Base-by-base conservation (phyloP, 2,113 vertebrate species). In the Gallinago paraguaiae region DNA sequence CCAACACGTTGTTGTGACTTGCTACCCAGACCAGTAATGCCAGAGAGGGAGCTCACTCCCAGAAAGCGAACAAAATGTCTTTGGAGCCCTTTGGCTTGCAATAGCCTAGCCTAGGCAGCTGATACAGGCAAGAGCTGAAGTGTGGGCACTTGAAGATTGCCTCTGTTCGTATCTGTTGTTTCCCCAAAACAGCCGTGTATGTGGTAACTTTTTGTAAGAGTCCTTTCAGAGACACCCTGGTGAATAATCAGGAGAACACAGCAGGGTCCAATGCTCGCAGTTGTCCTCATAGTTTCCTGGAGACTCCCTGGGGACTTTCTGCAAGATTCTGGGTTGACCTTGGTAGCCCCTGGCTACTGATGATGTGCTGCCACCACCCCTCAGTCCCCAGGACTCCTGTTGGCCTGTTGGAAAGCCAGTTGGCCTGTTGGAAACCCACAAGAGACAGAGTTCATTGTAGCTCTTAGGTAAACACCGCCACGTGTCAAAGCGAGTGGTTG, bases 351-450 rank as follows among this genome's bases (percentile, higher is more conserved):
- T 77, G 64, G 33, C 28, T 56, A 5, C 25, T 43, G 41, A 30
- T 16, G 51, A 30, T 1, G 0, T 57, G 71, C 39, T 57, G 43
- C 45, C 39, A 16, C 53, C 2, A 0, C 54, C 18, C 7, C 37
- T 51, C 0, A 0, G 4, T 54, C 13, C 45, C 23, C 0, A 0
- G 33, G 45, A 17, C 63, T 56, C 60, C 17, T 5, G 20, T 46
- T 77, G 1, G 0, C 22, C 59, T 48, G 20, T 2, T 2, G 43
- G 35, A 89, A 79, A 35, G 39, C 23, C 17, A 7, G 48, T 69
- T 45, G 39, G 39, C 39, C 39, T 39, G 39, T 39, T 39, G 39
- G 39, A 39, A 39, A 12, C 45, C 53, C 0, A 0, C 23, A 31
- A 20, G 60, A 51, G 39, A 68, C 17, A 82, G 35, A 24, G 23